Evolutionary conservation across 2,888 invertebrate species (phyloP).

Genomic region (Papilio elwesi): DNA sequence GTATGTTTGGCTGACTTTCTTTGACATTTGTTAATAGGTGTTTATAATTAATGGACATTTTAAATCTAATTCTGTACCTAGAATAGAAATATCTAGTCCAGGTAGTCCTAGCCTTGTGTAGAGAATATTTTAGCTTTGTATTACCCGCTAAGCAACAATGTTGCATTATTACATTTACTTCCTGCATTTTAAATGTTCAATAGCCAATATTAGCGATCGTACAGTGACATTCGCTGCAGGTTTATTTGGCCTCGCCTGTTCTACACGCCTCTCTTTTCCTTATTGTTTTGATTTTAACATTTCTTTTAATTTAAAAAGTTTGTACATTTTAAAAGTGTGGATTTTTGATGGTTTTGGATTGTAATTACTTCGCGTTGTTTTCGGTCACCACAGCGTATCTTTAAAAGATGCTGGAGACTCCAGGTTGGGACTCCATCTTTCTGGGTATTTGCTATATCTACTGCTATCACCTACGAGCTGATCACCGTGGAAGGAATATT

Average conservation of each 20-base stretch:
- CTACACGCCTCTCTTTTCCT: conserved; percentile 29
- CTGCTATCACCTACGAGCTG: too few relatives aligned
- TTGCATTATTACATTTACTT: conserved; percentile 24
- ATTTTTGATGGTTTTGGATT: too few relatives aligned
- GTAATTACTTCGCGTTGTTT: too few relatives aligned
- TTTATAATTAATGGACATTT: background rate
- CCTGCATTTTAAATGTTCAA: conserved; percentile 17
- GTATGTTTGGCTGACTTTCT: too few relatives aligned
- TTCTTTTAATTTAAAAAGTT: background rate
- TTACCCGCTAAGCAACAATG: background rate
- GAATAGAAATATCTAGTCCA: background rate
- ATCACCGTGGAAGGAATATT: too few relatives aligned
- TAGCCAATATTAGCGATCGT: conserved; percentile 8
- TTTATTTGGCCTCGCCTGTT: conserved; percentile 27
- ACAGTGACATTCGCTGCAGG: conserved; percentile 22
- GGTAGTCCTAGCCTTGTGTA: background rate
- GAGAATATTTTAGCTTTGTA: conserved; percentile 19
- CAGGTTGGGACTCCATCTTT: too few relatives aligned
- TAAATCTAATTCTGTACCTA: background rate
- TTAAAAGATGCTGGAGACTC: too few relatives aligned
- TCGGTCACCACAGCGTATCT: too few relatives aligned
- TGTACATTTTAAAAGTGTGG: too few relatives aligned
- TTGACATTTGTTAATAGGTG: too few relatives aligned
- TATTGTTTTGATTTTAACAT: background rate
- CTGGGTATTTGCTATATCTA: too few relatives aligned